Conservation (phyloP, 2,797 vertebrate genomes). For the Danio aesculapii region DNA sequence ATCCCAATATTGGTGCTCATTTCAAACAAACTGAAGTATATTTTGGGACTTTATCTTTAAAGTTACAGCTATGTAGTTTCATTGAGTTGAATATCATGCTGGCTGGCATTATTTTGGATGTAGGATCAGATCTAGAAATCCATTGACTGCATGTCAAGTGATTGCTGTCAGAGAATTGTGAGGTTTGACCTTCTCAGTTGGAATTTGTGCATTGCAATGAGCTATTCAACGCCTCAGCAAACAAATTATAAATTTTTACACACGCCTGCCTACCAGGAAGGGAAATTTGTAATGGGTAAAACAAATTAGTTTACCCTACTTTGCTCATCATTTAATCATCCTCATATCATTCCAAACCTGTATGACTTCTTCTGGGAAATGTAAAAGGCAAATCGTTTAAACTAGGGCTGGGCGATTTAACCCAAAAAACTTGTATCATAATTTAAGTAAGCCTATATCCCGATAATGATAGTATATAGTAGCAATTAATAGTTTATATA, state of each 20-base stretch:
- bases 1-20: no score
- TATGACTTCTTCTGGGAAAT: not conserved
- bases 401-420: no score
- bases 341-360: not conserved
- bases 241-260: not conserved
- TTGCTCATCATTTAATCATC: not conserved
- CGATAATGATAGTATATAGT: no score
- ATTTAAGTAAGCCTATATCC: no score
- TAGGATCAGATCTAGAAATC: not conserved
- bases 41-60: not conserved
- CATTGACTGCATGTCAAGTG: not conserved
- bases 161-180: not conserved
- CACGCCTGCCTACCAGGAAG: not conserved
- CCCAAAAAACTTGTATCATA: no score
- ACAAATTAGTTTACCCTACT: not conserved
- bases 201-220: not conserved
- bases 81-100: not conserved
- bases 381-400: not conserved
- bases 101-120: not conserved
- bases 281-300: not conserved
- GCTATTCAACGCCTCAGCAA: not conserved
- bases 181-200: not conserved
- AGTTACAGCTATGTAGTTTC: not conserved
- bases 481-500: no score
- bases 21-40: not conserved